These are phyloP conservation scores for Typhlichthys eigenmanni DNA, from an alignment of 2,797 vertebrate genomes.

Conservation along the genomic window DNA sequence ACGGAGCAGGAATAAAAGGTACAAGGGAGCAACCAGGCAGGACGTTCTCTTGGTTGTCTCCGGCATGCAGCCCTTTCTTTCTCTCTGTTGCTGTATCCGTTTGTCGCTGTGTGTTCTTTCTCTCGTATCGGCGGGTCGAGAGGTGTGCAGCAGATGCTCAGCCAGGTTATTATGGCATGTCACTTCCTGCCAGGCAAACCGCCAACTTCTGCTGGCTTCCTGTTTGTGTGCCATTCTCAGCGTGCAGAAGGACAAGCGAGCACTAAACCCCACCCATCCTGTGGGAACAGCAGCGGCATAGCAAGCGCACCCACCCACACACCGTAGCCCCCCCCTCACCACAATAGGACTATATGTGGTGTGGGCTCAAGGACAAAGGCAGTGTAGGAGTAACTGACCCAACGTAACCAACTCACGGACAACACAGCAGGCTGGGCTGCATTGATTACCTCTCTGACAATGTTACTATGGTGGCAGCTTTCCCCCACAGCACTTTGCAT, in stretches of 20 bases:
- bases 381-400: not conserved
- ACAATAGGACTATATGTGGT: not conserved
- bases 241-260: constrained; percentile 26
- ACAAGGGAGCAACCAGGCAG: constrained; percentile 12
- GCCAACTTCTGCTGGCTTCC: constrained; percentile 49
- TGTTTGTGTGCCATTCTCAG: constrained; percentile 51
- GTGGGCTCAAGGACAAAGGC: no score
- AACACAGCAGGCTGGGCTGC: constrained; percentile 5
- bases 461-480: constrained; percentile 18
- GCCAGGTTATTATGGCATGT: constrained; percentile 18
- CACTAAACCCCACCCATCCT: constrained; percentile 42
- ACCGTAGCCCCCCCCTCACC: constrained; percentile 3
- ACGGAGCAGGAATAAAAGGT: constrained; percentile 25
- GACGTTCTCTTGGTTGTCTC: constrained; percentile 11
- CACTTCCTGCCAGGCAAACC: constrained; percentile 43
- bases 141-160: constrained; percentile 15
- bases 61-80: not conserved
- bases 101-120: not conserved
- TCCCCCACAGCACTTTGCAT: constrained; percentile 4
- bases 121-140: not conserved
- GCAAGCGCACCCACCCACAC: not conserved
- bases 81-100: not conserved
- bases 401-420: constrained; percentile 16
- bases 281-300: constrained; percentile 33
- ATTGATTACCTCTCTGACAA: constrained; percentile 18